These are phyloP conservation scores for Nematopogon swammerdamellus DNA, from an alignment of 2,888 invertebrate species.

Conservation along the genomic window DNA sequence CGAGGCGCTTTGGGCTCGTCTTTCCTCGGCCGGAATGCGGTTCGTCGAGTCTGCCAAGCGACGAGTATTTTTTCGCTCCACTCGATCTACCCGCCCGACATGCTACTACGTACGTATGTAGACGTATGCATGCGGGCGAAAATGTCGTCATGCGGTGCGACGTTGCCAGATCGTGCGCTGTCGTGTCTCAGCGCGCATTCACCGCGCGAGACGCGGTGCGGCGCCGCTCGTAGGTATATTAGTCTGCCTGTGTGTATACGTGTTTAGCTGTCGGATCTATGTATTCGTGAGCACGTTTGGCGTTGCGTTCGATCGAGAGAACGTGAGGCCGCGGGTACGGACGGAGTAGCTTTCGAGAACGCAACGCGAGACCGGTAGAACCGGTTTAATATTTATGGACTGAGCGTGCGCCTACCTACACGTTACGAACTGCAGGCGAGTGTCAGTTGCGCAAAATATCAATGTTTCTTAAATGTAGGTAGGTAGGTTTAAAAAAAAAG, in stretches of 20 bases:
- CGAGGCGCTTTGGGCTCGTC: slow-evolving; percentile 27
- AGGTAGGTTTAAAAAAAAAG: too few relatives aligned
- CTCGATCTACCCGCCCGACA: slow-evolving; percentile 33
- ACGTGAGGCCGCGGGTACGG: slow-evolving; percentile 32
- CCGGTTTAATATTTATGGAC: slow-evolving; percentile 52
- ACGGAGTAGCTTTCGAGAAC: slow-evolving; percentile 50
- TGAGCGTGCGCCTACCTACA: slow-evolving; percentile 45
- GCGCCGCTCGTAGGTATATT: slow-evolving; percentile 44
- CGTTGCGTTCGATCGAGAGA: slow-evolving; percentile 17
- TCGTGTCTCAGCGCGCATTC: slow-evolving; percentile 37
- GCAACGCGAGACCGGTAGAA: slow-evolving; percentile 39
- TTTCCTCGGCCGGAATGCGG: slow-evolving; percentile 50
- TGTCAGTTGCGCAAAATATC: too few relatives aligned
- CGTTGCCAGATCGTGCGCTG: slow-evolving; percentile 47
- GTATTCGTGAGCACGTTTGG: background rate
- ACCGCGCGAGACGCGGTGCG: slow-evolving; percentile 29
- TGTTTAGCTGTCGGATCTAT: too few relatives aligned
- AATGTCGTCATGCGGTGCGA: slow-evolving; percentile 60
- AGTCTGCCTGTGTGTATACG: background rate
- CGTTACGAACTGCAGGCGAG: slow-evolving; percentile 13
- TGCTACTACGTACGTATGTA: slow-evolving; percentile 15
- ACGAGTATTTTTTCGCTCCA: slow-evolving; percentile 51
- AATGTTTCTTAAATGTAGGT: too few relatives aligned
- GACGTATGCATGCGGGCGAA: slow-evolving; percentile 54
- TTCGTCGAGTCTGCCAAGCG: slow-evolving; percentile 50